These are phyloP conservation scores for Botrylloides violaceus DNA, from an alignment of 23 tunicate species.

Conservation along the genomic window DNA sequence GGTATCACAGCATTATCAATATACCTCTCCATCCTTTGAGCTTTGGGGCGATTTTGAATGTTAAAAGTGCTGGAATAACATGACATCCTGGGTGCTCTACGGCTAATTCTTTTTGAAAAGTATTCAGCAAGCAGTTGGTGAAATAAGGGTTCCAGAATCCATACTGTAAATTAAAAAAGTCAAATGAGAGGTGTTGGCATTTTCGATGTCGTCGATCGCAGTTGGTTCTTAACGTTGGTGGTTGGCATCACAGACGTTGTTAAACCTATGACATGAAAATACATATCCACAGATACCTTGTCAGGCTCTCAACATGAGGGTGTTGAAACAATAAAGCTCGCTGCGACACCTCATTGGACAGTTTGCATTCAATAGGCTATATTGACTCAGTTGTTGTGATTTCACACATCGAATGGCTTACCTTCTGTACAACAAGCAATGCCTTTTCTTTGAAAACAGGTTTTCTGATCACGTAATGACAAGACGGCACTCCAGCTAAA, in stretches of 20 bases:
- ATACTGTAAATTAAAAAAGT: not conserved
- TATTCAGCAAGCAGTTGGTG: constrained; percentile 42
- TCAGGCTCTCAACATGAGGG: too few relatives aligned
- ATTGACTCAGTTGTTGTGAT: too few relatives aligned
- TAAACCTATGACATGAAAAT: too few relatives aligned
- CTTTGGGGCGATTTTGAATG: constrained; percentile 37
- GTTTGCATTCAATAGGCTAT: too few relatives aligned
- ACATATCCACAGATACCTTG: too few relatives aligned
- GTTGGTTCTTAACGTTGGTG: too few relatives aligned
- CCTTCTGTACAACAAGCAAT: constrained; percentile 9
- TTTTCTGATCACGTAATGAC: constrained; percentile 69
- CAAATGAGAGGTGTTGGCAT: not conserved
- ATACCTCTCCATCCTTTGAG: constrained; percentile 72
- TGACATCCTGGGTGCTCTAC: constrained; percentile 41
- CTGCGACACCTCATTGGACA: too few relatives aligned
- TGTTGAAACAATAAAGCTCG: too few relatives aligned
- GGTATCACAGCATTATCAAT: not conserved
- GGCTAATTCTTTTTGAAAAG: constrained; percentile 25
- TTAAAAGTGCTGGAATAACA: constrained; percentile 26
- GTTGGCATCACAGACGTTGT: too few relatives aligned
- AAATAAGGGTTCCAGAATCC: constrained; percentile 42
- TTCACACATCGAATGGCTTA: too few relatives aligned
- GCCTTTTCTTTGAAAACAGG: constrained; percentile 30
- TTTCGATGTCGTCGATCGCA: too few relatives aligned
- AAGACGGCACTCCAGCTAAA: constrained; percentile 69